Evolutionary conservation across 2,797 vertebrate genomes (phyloP), one percentile per base, ranked within the genome.

Genomic region (Meriones psammophilus): DNA sequence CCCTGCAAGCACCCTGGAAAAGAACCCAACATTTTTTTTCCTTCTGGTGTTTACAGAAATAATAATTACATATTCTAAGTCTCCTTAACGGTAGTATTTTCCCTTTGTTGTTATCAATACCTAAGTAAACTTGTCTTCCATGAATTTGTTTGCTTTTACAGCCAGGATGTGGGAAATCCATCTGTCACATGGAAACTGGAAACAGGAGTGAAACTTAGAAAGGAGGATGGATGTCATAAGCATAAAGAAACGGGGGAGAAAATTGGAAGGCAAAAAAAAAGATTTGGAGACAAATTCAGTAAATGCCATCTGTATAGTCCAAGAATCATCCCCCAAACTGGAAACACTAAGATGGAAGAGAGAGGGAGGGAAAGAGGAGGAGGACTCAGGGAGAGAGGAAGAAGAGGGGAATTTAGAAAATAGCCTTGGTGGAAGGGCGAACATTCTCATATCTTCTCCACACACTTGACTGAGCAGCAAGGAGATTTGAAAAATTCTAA

Each of bases 101-200:
- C n/a, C 56, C 30, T 36, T 62, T 81, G 26, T 77, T 50, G 76
- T 78, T 20, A 78, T 74, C 2, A 3, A 89, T 58, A 95, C 68
- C 36, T 33, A 85, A 76, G 24, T 33, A 93, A 91, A 62, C 14
- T 22, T 68, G 18, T 78, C 76, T 88, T 92, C 92, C 79, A 74
- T 26, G 89, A 54, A 94, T 36, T 46, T 50, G 28, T 50, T 94
- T 79, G 62, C 50, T 91, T 80, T 89, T 71, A 54, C 24, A 93
- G 77, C 62, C 80, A 92, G 71, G 58, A 84, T 1, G 17, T 78
- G 54, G 93, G 54, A 85, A 89, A 95, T 88, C 91, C 87, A 91
- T 96, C 93, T 96, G 90, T 88, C 54, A 71, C 74, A 90, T 17
- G 24, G 91, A 69, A 85, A 90, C 79, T 5, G 73, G 73, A 97